phyloP scores from a whole-genome alignment of 2,888 invertebrate genomes.

The Epinotia bilunana region DNA sequence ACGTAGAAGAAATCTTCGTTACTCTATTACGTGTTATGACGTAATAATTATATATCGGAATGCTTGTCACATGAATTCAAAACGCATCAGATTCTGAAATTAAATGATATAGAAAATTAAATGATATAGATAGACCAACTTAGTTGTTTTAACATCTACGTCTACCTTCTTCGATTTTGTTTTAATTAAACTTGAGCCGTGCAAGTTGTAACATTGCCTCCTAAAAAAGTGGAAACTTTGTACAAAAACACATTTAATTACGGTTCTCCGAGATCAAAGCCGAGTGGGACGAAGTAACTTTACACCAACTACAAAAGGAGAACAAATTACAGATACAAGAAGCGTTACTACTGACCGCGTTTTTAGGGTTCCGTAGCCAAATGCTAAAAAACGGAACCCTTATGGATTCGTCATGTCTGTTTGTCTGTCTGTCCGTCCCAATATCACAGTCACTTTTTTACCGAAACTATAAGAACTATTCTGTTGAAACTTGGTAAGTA shows the following conservation, averaged over 20 bases:
- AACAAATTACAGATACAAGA: constrained; percentile 48
- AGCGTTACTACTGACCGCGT: constrained; percentile 46
- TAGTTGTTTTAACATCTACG: background rate
- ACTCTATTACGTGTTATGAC: too few species aligned
- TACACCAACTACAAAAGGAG: constrained; percentile 56
- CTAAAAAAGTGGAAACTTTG: constrained; percentile 49
- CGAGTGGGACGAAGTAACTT: constrained; percentile 54
- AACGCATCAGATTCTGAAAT: too few species aligned
- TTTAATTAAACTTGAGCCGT: constrained; percentile 29
- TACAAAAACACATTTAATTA: constrained; percentile 65
- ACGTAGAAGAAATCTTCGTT: too few species aligned
- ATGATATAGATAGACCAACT: background rate
- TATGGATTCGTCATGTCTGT: too few species aligned
- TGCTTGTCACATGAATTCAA: too few species aligned
- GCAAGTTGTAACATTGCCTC: constrained; percentile 16
- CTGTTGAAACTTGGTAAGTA: too few species aligned
- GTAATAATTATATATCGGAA: too few species aligned
- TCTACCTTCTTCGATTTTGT: constrained; percentile 7
- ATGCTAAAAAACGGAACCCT: too few species aligned
- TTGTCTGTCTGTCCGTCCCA: too few species aligned
- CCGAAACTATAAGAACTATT: too few species aligned
- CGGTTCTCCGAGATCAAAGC: constrained; percentile 62
- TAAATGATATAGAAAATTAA: background rate
- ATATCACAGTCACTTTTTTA: too few species aligned
- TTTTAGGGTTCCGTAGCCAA: too few species aligned